A percentile compares a stretch with the other conserved stretches of the same genome.
phyloP scores from a whole-genome alignment of 2,888 invertebrate species.

The Harpalus rufipes region DNA sequence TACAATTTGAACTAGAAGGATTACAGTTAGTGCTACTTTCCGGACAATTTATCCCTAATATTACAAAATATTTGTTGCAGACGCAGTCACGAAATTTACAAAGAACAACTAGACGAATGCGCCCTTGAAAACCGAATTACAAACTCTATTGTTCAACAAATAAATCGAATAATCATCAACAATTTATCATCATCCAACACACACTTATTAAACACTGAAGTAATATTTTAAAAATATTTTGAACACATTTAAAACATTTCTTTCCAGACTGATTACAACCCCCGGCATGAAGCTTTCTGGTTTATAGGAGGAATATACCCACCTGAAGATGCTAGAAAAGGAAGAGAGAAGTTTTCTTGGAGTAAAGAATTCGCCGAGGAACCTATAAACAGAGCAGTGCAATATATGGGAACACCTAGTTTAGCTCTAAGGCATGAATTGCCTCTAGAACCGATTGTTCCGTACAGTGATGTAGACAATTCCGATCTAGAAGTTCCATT shows the following conservation, averaged over 20 bases:
- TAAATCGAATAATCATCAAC: slow-evolving; percentile 84
- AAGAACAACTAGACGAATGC: slow-evolving; percentile 71
- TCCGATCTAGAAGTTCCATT: slow-evolving; percentile 80
- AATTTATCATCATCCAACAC: slow-evolving; percentile 80
- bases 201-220: slow-evolving; percentile 83
- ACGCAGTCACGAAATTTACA: slow-evolving; percentile 72
- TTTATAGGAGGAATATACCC: slow-evolving; percentile 86
- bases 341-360: slow-evolving; percentile 75
- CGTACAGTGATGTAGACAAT: slow-evolving; percentile 80
- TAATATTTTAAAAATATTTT: slow-evolving; percentile 71
- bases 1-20: slow-evolving; percentile 81
- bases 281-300: slow-evolving; percentile 93
- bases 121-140: slow-evolving; percentile 77
- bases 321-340: slow-evolving; percentile 76
- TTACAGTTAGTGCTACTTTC: slow-evolving; percentile 78
- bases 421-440: slow-evolving; percentile 84
- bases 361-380: slow-evolving; percentile 78
- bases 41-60: neutral
- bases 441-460: slow-evolving; percentile 84
- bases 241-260: slow-evolving; percentile 68
- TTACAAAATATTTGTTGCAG: slow-evolving; percentile 71
- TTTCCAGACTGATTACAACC: slow-evolving; percentile 85
- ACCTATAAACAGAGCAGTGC: slow-evolving; percentile 83
- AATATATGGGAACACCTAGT: slow-evolving; percentile 85
- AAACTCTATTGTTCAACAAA: slow-evolving; percentile 81